These are phyloP conservation scores for Heterocephalus glaber DNA, from an alignment of 2,113 vertebrate genomes.

Conservation along the genomic window DNA sequence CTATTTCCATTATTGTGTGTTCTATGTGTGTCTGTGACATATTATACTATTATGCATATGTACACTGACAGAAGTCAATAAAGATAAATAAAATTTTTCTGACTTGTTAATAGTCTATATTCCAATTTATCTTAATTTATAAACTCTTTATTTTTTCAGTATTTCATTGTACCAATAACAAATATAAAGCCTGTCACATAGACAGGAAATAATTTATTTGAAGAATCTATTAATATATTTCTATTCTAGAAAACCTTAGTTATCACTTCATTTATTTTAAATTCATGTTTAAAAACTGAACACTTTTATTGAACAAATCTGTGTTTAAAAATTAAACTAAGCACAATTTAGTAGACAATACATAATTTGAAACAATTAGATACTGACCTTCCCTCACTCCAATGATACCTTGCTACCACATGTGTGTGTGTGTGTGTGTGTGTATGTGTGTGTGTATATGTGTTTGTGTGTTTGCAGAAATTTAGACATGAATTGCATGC, in stretches of 20 bases:
- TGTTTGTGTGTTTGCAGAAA: not conserved
- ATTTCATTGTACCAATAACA: not conserved
- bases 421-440: not conserved
- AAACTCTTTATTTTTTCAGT: not conserved
- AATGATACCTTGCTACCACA: not conserved
- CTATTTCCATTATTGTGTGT: not conserved
- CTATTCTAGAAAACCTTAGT: not conserved
- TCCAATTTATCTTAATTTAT: not conserved
- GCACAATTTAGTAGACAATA: not conserved
- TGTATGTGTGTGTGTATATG: fast-evolving
- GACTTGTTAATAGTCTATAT: not conserved
- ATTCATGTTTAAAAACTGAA: not conserved
- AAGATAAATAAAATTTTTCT: not conserved
- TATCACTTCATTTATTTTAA: not conserved
- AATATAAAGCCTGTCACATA: not conserved
- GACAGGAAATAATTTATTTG: not conserved
- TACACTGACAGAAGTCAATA: not conserved
- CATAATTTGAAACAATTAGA: not conserved
- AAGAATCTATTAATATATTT: not conserved
- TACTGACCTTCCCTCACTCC: not conserved
- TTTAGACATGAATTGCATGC: not conserved
- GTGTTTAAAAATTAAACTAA: not conserved
- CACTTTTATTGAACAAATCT: not conserved
- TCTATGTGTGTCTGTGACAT: not conserved
- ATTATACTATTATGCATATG: not conserved